Conservation (phyloP, 64 coral and sea anemone genomes). For the Pocillopora damicornis region DNA sequence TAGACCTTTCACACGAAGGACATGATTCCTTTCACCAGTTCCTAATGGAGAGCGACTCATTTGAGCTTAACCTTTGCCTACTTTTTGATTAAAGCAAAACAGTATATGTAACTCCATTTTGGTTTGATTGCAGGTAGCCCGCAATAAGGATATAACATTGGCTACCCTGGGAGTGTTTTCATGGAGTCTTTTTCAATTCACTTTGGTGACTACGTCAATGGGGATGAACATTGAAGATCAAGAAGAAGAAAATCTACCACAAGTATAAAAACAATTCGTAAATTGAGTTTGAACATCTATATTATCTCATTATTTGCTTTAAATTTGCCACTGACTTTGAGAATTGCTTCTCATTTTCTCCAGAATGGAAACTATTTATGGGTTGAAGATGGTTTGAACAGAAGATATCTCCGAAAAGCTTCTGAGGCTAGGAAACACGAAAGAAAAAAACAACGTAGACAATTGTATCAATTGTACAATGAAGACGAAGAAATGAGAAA, state of each 20-base stretch:
- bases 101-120: neutral
- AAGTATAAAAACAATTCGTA: neutral
- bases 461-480: neutral
- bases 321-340: too few relatives aligned
- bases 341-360: neutral
- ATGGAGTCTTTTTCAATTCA: conserved; percentile 79
- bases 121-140: conserved; percentile 2
- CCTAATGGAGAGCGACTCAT: too few relatives aligned
- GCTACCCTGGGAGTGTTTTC: conserved; percentile 51
- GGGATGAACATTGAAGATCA: conserved; percentile 20
- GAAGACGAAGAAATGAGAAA: conserved; percentile 48
- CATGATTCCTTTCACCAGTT: too few relatives aligned
- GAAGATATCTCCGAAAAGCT: conserved; percentile 34
- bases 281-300: neutral
- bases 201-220: conserved; percentile 61
- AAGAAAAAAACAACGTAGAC: neutral
- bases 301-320: too few relatives aligned
- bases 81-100: neutral
- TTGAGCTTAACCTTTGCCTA: too few relatives aligned
- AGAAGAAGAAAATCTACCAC: conserved; percentile 22
- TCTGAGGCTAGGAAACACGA: neutral
- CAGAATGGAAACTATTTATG: neutral
- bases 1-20: too few relatives aligned
- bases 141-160: conserved; percentile 19
- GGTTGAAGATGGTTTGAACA: neutral